Conservation (phyloP, 2,888 invertebrate species). For the Elegia similella region DNA sequence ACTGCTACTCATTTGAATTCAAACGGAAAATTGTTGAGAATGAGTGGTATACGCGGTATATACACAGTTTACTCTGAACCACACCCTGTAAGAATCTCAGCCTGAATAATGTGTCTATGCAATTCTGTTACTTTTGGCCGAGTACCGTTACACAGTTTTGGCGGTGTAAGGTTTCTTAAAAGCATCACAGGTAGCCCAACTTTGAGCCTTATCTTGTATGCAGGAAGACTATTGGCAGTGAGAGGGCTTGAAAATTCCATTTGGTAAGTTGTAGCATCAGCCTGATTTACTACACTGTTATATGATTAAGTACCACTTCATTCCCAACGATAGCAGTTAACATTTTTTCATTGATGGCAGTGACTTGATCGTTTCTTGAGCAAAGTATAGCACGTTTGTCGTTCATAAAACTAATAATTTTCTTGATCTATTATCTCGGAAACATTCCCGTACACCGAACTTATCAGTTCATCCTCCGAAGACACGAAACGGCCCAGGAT, state of each 20-base stretch:
- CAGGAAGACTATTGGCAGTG: no score
- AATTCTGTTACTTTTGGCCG: neutral
- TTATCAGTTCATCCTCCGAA: neutral
- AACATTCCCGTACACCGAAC: constrained; percentile 1
- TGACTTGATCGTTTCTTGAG: no score
- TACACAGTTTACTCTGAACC: neutral
- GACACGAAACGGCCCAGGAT: neutral
- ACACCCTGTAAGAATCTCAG: neutral
- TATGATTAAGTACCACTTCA: neutral
- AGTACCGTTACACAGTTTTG: no score
- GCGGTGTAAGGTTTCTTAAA: neutral
- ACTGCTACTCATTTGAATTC: no score
- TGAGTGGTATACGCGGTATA: no score
- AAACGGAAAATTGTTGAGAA: no score
- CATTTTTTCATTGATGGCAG: neutral
- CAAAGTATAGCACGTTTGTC: constrained; percentile 1
- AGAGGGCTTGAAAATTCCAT: no score
- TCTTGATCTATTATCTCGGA: constrained; percentile 2
- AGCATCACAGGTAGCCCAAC: neutral
- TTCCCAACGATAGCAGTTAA: neutral
- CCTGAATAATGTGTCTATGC: neutral
- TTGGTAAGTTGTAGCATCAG: constrained; percentile 1
- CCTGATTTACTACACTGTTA: neutral
- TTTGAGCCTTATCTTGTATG: neutral
- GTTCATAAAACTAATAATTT: neutral